Evolutionary conservation across 2,113 vertebrate genomes (phyloP), one percentile per base, ranked within the genome.

Genomic region (Callithrix jacchus): DNA sequence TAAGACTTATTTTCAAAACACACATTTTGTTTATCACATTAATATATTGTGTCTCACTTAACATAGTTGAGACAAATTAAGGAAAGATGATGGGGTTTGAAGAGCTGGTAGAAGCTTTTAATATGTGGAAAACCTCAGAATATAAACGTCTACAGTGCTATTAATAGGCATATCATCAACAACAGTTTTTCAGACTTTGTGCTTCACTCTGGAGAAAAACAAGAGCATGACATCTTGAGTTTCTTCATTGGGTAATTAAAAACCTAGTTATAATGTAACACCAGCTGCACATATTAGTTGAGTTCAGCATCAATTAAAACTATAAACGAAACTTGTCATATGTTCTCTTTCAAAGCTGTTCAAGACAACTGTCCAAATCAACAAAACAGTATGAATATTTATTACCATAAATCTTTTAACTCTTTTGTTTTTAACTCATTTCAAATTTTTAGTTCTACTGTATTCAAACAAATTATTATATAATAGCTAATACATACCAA

Each of bases 241-340:
- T 92, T 89, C 80, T 85, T 87, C 54, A 42, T 0, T 45, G 76
- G 84, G 70, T 95, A 97, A 97, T 89, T 83, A 68, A 94, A 95
- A 92, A 68, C 83, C 13, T 13, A 83, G 64, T 80, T 88, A 82
- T 93, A 88, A 68, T n/a, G 71, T 25, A 91, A 90, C 56, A 96
- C 45, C 68, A 86, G 73, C 83, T 89, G 74, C 56, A 52, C 0
- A 3, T 80, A 54, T 96, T 97, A 91, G 92, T 93, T 52, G 89
- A 91, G 20, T 79, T 96, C 95, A 91, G 77, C 81, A 70, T 96
- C 86, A 54, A 25, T 83, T 93, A 87, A 86, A 96, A 64, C 88
- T 92, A 68, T 90, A 89, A 94, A 73, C 8, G 5, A 93, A 95
- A 64, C 64, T 66, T 61, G 80, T 96, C 83, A 76, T 77, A 77